Evolutionary conservation across 1,140 invertebrate genomes (phyloP), one percentile per base, ranked within the genome.

Genomic region (Yoshiicerus persimilis): DNA sequence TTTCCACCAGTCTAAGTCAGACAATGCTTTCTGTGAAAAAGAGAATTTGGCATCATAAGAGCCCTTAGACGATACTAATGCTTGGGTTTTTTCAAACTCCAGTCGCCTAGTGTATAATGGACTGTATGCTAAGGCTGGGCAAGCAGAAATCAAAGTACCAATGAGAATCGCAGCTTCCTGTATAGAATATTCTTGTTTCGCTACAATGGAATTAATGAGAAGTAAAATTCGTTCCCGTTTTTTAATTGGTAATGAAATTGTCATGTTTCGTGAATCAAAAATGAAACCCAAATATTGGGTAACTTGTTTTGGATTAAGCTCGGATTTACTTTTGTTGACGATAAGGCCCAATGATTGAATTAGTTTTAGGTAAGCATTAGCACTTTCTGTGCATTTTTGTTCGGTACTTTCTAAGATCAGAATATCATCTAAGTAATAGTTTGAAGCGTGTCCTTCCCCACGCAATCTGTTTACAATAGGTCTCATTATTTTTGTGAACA

Each of bases 401-500:
- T n/a, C n/a, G n/a, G n/a, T n/a, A n/a, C n/a, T n/a, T n/a, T n/a
- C n/a, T n/a, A n/a, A n/a, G n/a, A 64, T 16, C 6, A 64, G 8
- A 20, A 64, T 16, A 25, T 64, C 56, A 64, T 64, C 56, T 64
- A 64, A 20, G 23, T 64, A 64, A n/a, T 64, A 16, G 6, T 64
- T 64, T 39, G 64, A 38, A n/a, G n/a, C n/a, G n/a, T n/a, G n/a
- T 20, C 89, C 87, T 27, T 84, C 23, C 30, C 10, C 10, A 27
- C 87, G 32, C 25, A 88, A 75, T n/a, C 39, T n/a, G 6, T 20
- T 25, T 8, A 88, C 23, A 4, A 87, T 66, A n/a, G 88, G 80
- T 25, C 32, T 80, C 34, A 90, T 34, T 11, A 89, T 6, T 30
- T 89, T 90, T 25, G 88, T 90, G 47, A 84, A 90, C 8, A 80